A percentile compares a stretch with the other conserved stretches of the same genome.
phyloP scores from a whole-genome alignment of 2,888 invertebrate genomes.

The Anagyrus pseudococci region DNA sequence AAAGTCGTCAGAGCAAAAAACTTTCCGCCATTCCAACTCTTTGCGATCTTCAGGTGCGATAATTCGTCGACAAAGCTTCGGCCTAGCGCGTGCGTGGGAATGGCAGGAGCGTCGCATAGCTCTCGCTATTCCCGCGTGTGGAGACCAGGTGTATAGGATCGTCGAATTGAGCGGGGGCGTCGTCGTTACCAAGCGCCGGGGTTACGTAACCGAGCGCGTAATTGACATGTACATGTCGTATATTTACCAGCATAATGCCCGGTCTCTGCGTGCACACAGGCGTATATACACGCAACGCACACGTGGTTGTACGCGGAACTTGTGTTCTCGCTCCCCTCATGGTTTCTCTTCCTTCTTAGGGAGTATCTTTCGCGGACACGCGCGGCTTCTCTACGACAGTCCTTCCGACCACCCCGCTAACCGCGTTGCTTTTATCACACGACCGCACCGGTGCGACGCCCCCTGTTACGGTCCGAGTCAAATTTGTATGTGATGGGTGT shows the following conservation, averaged over 20 bases:
- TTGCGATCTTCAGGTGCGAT: no score
- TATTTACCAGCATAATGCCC: constrained; percentile 47
- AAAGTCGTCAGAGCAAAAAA: no score
- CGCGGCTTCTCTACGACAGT: no score
- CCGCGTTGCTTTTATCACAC: no score
- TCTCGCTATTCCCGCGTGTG: no score
- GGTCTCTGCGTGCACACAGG: constrained; percentile 39
- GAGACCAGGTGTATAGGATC: not conserved
- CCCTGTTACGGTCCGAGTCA: not conserved
- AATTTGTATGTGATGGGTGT: no score
- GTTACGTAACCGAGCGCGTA: constrained; percentile 48
- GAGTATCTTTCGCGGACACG: constrained; percentile 3
- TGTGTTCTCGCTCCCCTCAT: constrained; percentile 3
- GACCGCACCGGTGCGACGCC: not conserved
- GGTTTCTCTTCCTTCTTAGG: not conserved
- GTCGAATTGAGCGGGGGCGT: constrained; percentile 39
- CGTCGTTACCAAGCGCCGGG: constrained; percentile 43
- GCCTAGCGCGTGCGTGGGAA: no score
- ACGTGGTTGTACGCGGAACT: not conserved
- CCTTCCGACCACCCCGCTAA: no score
- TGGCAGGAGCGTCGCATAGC: no score
- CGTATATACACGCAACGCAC: constrained; percentile 12
- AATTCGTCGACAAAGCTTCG: no score
- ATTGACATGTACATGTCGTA: constrained; percentile 49
- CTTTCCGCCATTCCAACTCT: no score